A percentile compares a stretch with the other conserved stretches of the same genome.
Conservation (phyloP, 2,797 vertebrate species). For the Erethizon dorsatum region DNA sequence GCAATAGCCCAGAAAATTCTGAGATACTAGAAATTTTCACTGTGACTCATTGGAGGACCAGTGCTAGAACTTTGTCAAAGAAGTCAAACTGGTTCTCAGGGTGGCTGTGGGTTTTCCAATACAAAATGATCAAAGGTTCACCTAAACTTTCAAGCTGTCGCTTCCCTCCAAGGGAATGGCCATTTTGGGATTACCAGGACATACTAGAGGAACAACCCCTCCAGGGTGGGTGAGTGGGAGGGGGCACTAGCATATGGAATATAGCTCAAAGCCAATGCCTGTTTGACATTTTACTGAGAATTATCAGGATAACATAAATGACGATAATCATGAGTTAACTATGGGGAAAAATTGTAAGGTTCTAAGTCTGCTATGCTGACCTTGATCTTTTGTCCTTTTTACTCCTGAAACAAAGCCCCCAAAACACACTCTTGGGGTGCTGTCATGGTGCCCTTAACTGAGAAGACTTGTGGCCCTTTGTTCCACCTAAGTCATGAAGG, state of each 20-base stretch:
- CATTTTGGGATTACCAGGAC: neutral
- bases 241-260: neutral
- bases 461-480: neutral
- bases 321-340: neutral
- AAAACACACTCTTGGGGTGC: fast-evolving
- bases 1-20: neutral
- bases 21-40: neutral
- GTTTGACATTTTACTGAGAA: neutral
- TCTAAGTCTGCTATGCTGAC: neutral
- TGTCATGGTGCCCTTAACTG: neutral
- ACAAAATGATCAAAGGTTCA: neutral
- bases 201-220: neutral
- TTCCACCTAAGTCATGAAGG: neutral
- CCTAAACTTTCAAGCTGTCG: neutral
- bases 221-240: neutral
- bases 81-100: neutral
- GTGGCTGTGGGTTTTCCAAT: neutral
- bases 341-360: neutral
- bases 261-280: neutral
- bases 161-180: neutral
- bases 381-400: neutral
- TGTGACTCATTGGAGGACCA: neutral
- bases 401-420: neutral
- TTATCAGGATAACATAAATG: neutral
- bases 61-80: neutral